Conservation (phyloP, 2,113 vertebrate genomes). For the Baryphthengus martii region DNA sequence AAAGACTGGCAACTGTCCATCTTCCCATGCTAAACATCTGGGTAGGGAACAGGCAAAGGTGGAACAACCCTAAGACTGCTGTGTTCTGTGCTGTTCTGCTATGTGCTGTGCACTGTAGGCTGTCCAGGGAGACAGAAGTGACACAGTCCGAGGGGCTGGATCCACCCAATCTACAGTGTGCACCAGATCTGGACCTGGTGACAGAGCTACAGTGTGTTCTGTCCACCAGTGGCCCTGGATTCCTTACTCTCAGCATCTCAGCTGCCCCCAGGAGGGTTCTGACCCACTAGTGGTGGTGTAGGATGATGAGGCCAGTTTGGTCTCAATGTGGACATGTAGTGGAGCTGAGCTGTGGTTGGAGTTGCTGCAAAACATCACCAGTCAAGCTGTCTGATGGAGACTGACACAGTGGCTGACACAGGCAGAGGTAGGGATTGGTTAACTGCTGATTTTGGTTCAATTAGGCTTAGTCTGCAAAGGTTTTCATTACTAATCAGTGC, state of each 20-base stretch:
- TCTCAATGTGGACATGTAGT: background rate
- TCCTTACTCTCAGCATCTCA: background rate
- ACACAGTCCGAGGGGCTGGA: too few species aligned
- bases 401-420: background rate
- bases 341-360: background rate
- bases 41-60: background rate
- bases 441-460: background rate
- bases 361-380: background rate
- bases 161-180: background rate
- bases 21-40: background rate
- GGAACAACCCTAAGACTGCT: background rate
- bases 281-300: background rate
- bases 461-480: background rate
- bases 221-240: background rate
- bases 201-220: accelerated
- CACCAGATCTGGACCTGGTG: background rate
- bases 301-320: background rate
- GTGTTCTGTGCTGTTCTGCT: background rate
- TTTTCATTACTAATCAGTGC: background rate
- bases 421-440: background rate
- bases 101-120: background rate
- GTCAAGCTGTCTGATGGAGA: background rate
- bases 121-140: background rate
- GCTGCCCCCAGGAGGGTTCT: background rate
- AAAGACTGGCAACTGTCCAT: background rate